Evolutionary conservation across 1,140 invertebrate species (phyloP), one percentile per base, ranked within the genome.

Genomic region (Drosophila cardini): DNA sequence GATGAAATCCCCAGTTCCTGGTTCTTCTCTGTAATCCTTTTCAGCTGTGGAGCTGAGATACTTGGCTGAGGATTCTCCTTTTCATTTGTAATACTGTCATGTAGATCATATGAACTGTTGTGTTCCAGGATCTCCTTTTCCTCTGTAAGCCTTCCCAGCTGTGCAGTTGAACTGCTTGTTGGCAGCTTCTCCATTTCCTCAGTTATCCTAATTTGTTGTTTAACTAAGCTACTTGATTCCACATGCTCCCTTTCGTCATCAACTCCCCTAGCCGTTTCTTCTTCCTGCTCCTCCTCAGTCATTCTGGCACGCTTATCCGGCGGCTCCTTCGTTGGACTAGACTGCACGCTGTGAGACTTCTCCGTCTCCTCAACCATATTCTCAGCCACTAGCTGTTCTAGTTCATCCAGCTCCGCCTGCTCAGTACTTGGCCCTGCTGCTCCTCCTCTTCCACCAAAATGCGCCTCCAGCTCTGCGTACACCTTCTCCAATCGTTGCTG

Each of bases 311-410:
- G 65, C 21, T 82, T 85, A 46, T 86, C 78, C 8, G 82, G 76
- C 1, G 81, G 80, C 11, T 90, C 76, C 30, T 79, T 83, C 0
- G 60, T 45, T 0, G 76, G 72, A 65, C 68, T 26, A 26, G 21
- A 26, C 21, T 0, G 3, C 21, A 26, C 4, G 21, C 21, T 86
- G 34, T 5, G 15, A 30, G 13, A 63, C 6, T 53, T 15, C 46
- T 46, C 15, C 10, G 38, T 21, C 30, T 78, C 78, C 21, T 82
- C 58, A 5, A 82, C 68, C 83, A 87, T 72, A 30, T 86, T 82
- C 5, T 78, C 65, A 0, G 32, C 72, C 10, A 86, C 61, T n/a
- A 84, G 38, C 15, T 71, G 70, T 32, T 83, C 76, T 32, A 84
- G 50, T 8, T 79, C 69, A 71, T 86, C 76, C 7, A 83, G 13